These are phyloP conservation scores for Germaria angustata DNA, from an alignment of 2,888 invertebrate species.

Conservation along the genomic window DNA sequence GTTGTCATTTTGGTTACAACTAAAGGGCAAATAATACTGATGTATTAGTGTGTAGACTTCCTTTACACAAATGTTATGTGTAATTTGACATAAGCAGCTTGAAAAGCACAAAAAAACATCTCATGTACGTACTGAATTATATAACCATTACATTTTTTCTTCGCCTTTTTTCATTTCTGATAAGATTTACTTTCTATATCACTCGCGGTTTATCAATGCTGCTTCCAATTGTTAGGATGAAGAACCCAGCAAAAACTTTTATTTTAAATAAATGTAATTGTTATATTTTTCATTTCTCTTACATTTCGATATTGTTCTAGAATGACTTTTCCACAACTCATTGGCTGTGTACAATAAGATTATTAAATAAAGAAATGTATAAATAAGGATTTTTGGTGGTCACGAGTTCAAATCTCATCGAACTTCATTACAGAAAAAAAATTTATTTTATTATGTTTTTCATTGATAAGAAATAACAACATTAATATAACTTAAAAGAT, in stretches of 20 bases:
- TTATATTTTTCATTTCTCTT: background rate
- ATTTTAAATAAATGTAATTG: no score
- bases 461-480: no score
- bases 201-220: background rate
- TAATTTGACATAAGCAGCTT: slow-evolving; percentile 17
- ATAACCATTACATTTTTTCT: background rate
- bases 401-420: no score
- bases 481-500: no score
- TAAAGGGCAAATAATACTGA: slow-evolving; percentile 1
- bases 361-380: no score
- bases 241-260: no score
- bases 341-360: no score
- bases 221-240: background rate
- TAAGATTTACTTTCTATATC: background rate
- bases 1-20: slow-evolving; percentile 9
- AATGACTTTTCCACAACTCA: no score
- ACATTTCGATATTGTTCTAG: no score
- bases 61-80: background rate
- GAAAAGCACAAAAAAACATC: slow-evolving; percentile 21
- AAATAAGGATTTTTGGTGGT: no score
- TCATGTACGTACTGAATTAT: slow-evolving; percentile 9
- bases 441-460: no score
- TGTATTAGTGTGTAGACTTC: slow-evolving; percentile 4
- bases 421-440: no score
- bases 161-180: slow-evolving; percentile 24